phyloP scores from a whole-genome alignment of 1,140 invertebrate species.

The Aphelenchoides fujianensis region DNA sequence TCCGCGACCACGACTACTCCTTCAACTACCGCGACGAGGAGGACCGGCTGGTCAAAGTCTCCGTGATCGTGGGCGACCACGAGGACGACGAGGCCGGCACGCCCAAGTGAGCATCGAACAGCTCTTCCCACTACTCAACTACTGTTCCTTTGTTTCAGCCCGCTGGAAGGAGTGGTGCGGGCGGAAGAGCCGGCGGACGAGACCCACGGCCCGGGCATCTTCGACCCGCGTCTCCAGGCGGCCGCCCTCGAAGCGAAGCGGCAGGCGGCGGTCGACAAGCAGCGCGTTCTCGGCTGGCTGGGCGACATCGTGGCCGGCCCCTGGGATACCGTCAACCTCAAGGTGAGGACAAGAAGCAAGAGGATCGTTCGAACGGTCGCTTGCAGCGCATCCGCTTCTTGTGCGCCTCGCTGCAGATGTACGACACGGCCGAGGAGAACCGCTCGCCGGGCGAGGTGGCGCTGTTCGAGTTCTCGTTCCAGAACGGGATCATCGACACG shows the following conservation, averaged over 20 bases:
- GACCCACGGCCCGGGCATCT: background rate
- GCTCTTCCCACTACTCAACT: no score
- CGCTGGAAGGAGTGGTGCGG: background rate
- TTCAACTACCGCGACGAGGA: background rate
- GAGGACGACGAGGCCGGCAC: background rate
- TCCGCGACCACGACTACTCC: background rate
- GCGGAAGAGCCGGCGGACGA: background rate
- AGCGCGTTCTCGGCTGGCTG: background rate
- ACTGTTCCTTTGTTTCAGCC: no score
- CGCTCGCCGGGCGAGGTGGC: conserved; percentile 1
- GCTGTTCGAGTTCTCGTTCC: background rate
- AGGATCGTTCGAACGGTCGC: background rate
- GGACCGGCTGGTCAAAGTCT: background rate
- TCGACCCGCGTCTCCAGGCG: background rate
- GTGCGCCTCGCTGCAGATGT: conserved; percentile 8
- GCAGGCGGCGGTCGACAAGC: background rate
- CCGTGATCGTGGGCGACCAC: background rate
- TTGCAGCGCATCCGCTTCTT: conserved; percentile 14
- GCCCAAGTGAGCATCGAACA: no score
- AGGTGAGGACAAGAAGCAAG: background rate
- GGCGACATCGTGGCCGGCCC: background rate
- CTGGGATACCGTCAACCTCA: background rate
- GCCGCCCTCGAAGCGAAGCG: background rate
- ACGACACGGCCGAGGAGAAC: background rate
- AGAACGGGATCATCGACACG: conserved; percentile 6